Conservation (phyloP, 1,140 invertebrate genomes). For the Pseudomyrmex pallidus region DNA sequence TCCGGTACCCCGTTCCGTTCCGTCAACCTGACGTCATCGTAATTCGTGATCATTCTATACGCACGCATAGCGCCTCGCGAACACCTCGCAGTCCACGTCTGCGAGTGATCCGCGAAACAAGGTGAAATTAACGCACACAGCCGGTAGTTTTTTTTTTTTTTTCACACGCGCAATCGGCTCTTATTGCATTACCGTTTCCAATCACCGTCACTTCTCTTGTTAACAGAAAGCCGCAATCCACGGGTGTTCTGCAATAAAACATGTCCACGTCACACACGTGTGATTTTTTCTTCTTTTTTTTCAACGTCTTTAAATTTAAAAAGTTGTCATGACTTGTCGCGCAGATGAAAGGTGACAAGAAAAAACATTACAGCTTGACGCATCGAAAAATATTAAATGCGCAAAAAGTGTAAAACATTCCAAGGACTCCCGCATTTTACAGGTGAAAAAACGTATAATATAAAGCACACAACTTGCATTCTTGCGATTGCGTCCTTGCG, state of each 20-base stretch:
- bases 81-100: not conserved
- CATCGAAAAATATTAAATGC: not conserved
- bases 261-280: too few relatives aligned
- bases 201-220: slow-evolving; percentile 24
- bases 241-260: not conserved
- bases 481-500: not conserved
- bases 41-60: slow-evolving; percentile 70
- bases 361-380: too few relatives aligned
- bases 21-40: slow-evolving; percentile 80
- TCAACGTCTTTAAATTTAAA: too few relatives aligned
- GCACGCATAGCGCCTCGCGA: slow-evolving; percentile 51
- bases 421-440: not conserved
- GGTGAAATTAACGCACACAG: slow-evolving; percentile 48
- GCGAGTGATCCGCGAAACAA: slow-evolving; percentile 56
- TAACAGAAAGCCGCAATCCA: not conserved
- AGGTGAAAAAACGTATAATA: not conserved
- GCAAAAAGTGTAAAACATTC: not conserved
- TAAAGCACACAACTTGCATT: slow-evolving; percentile 13
- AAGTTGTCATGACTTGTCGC: too few relatives aligned
- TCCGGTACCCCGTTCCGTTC: slow-evolving; percentile 73
- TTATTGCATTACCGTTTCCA: slow-evolving; percentile 48
- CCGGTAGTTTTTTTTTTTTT: slow-evolving; percentile 26
- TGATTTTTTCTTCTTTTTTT: not conserved
- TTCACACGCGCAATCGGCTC: slow-evolving; percentile 32
- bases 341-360: too few relatives aligned